Conservation (phyloP, 2,797 vertebrate genomes). For the Scolopax bukidnonensis region DNA sequence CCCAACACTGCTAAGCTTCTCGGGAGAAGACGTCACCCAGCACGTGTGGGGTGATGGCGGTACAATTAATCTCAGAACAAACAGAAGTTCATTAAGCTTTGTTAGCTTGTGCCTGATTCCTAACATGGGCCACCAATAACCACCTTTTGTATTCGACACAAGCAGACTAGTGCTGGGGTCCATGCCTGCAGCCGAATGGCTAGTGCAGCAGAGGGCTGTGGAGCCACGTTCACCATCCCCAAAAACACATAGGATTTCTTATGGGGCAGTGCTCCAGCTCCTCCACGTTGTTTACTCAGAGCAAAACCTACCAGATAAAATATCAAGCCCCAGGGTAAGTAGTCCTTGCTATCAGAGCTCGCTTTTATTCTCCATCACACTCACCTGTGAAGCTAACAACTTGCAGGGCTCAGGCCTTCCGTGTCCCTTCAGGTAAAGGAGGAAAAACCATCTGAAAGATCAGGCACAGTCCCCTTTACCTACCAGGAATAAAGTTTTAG, state of each 20-base stretch:
- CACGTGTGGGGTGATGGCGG: accelerated
- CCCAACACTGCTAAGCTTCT: not conserved
- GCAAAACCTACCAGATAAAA: not conserved
- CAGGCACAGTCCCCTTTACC: not conserved
- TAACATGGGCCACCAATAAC: not conserved
- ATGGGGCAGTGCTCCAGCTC: not conserved
- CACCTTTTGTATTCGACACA: not conserved
- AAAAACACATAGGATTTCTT: not conserved
- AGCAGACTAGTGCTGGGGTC: accelerated
- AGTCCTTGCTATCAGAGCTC: not conserved
- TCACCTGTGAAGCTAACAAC: not conserved
- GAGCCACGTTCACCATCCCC: accelerated
- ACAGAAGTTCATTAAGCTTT: not conserved
- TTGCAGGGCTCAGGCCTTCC: not conserved
- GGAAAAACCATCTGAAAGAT: not conserved
- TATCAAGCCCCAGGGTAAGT: not conserved
- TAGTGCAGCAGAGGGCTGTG: accelerated
- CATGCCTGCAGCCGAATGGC: not conserved
- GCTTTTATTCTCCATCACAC: not conserved
- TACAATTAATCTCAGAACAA: not conserved
- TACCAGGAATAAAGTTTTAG: not conserved
- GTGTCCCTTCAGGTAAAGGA: not conserved
- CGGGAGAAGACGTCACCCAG: not conserved
- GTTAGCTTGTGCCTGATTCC: not conserved
- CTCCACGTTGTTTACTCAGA: accelerated